A percentile compares a stretch with the other conserved stretches of the same genome.
phyloP scores from a whole-genome alignment of 2,113 vertebrate species.

The Colinus virginianus region DNA sequence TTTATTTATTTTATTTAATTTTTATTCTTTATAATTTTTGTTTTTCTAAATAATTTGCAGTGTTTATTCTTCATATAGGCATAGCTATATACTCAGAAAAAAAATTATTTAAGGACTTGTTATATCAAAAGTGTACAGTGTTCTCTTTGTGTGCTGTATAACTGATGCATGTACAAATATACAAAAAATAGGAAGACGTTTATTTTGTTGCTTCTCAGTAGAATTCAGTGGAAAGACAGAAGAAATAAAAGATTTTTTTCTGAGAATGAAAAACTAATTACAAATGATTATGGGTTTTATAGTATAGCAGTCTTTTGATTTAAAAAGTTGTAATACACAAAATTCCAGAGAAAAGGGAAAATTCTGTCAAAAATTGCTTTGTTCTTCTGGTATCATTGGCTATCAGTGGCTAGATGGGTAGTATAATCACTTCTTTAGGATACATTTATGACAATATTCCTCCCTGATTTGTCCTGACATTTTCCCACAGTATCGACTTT shows the following conservation, averaged over 20 bases:
- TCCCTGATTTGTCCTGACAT: background rate
- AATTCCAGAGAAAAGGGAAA: background rate
- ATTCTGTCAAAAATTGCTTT: background rate
- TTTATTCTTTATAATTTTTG: background rate
- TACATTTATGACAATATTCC: background rate
- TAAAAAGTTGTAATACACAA: background rate
- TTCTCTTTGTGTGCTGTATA: background rate
- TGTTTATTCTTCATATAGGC: background rate
- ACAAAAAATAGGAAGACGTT: background rate
- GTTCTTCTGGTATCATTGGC: background rate
- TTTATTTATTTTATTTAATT: background rate
- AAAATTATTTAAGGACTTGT: background rate
- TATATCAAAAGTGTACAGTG: background rate
- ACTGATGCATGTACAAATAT: background rate
- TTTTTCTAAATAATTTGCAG: background rate
- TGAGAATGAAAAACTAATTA: background rate
- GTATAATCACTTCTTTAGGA: background rate
- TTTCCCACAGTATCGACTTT: background rate
- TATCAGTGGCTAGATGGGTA: background rate
- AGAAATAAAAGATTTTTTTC: background rate
- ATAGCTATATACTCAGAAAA: background rate
- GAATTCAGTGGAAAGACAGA: background rate
- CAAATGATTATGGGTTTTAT: background rate
- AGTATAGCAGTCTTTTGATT: background rate
- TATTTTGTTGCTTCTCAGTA: background rate